Percentiles rank a stretch among this genome's conserved stretches.
These are phyloP conservation scores for Steinernema carpocapsae DNA, from an alignment of 2,888 invertebrate species.

Conservation along the genomic window DNA sequence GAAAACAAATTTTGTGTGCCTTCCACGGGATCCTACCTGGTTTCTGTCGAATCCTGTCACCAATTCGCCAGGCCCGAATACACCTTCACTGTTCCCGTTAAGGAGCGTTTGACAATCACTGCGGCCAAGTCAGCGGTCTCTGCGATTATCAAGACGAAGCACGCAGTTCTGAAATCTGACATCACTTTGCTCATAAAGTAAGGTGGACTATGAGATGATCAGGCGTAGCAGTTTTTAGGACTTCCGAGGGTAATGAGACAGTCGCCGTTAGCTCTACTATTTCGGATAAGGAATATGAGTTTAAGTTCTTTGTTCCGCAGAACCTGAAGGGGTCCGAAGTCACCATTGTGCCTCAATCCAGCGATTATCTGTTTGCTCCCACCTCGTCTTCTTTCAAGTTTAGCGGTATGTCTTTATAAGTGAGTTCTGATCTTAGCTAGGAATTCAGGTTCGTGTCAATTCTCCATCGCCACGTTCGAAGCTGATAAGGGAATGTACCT, in stretches of 20 bases:
- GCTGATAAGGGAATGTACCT: conserved; percentile 77
- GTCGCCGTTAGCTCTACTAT: neutral
- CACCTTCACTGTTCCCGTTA: neutral
- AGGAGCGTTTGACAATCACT: neutral
- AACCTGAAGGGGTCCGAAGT: conserved; percentile 2
- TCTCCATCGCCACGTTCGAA: conserved; percentile 70
- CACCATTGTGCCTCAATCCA: conserved; percentile 44
- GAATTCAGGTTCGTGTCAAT: conserved; percentile 43
- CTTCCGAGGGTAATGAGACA: neutral
- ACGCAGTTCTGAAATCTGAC: neutral
- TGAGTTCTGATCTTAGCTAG: neutral
- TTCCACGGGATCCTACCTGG: conserved; percentile 35
- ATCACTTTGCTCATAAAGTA: neutral
- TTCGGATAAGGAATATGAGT: neutral
- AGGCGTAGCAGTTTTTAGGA: neutral
- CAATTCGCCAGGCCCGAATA: conserved; percentile 32
- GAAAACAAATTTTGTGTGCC: conserved; percentile 42
- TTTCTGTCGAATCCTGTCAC: conserved; percentile 40
- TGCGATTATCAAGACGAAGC: neutral
- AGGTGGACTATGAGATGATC: neutral
- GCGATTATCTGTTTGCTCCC: conserved; percentile 58
- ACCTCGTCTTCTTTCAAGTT: conserved; percentile 48
- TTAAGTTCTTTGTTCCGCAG: conserved; percentile 3
- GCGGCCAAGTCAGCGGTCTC: neutral
- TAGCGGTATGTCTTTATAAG: conserved; percentile 37